Percentiles rank a stretch among this genome's conserved stretches.
Conservation (phyloP, 1,140 invertebrate genomes). For the Drosophila willistoni region DNA sequence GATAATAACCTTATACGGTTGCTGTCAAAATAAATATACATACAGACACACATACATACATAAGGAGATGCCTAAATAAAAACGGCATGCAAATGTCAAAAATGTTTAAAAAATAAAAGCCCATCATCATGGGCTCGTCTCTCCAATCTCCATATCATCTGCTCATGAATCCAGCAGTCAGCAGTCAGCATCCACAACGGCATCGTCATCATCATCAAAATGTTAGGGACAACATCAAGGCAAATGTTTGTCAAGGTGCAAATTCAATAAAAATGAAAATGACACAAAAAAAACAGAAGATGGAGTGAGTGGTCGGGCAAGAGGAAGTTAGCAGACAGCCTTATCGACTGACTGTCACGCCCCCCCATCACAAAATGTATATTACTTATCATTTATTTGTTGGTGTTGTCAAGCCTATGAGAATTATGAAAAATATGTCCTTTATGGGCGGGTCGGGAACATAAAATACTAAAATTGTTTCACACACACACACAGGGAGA, state of each 20-base stretch:
- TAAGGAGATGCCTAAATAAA: conserved; percentile 30
- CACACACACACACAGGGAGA: conserved; percentile 5
- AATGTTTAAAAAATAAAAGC: conserved; percentile 60
- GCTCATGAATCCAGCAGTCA: conserved; percentile 18
- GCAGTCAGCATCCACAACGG: conserved; percentile 19
- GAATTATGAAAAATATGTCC: conserved; percentile 58
- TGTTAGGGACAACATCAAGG: neutral
- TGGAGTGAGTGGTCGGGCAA: neutral
- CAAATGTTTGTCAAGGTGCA: conserved; percentile 60
- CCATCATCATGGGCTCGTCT: conserved; percentile 49
- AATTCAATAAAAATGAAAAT: conserved; percentile 65
- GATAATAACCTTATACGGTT: conserved; percentile 52
- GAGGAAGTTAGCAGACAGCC: conserved; percentile 28
- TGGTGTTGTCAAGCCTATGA: conserved; percentile 9
- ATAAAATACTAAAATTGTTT: conserved; percentile 53
- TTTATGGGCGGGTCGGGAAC: conserved; percentile 41
- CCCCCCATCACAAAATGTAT: conserved; percentile 23
- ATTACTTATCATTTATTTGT: conserved; percentile 26
- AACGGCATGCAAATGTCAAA: conserved; percentile 51
- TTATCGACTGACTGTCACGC: conserved; percentile 58
- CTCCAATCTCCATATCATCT: neutral
- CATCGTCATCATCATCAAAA: conserved; percentile 1
- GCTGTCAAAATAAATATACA: conserved; percentile 56
- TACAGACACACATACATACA: neutral
- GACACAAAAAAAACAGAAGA: neutral